Conservation (phyloP, 2,113 vertebrate species). For the Sitta europaea region DNA sequence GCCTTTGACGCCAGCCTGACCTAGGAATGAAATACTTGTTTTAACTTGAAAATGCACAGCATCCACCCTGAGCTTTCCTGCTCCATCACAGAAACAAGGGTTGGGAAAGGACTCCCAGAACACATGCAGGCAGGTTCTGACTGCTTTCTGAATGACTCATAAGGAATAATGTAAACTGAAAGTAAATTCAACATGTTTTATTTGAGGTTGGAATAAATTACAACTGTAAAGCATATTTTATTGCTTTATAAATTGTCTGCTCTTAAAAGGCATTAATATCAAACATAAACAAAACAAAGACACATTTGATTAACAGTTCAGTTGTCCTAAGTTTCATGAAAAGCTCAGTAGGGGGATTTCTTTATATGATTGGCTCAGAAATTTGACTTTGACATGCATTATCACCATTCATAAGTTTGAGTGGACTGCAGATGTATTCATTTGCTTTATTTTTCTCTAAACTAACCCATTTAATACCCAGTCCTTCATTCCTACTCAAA, state of each 20-base stretch:
- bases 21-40: not conserved
- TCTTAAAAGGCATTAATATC: slow-evolving; percentile 53
- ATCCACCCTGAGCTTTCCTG: not conserved
- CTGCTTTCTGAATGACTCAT: not conserved
- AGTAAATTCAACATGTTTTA: slow-evolving; percentile 53
- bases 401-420: not conserved
- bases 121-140: not conserved
- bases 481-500: not conserved
- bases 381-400: slow-evolving; percentile 6
- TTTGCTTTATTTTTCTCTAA: not conserved
- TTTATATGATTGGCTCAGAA: not conserved
- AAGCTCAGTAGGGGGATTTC: slow-evolving; percentile 16
- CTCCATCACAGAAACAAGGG: not conserved
- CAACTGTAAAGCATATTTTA: slow-evolving; percentile 54
- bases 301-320: slow-evolving; percentile 28
- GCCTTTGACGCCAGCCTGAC: not conserved
- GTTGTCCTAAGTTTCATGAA: slow-evolving; percentile 27
- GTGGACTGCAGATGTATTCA: not conserved
- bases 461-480: not conserved
- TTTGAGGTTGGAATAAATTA: slow-evolving; percentile 63
- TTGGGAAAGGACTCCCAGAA: not conserved
- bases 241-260: slow-evolving; percentile 55
- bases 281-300: slow-evolving; percentile 55
- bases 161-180: not conserved
- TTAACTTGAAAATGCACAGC: not conserved